A percentile compares a stretch with the other conserved stretches of the same genome.
These are phyloP conservation scores for Electrophaes corylata DNA, from an alignment of 2,888 invertebrate species.

Conservation along the genomic window DNA sequence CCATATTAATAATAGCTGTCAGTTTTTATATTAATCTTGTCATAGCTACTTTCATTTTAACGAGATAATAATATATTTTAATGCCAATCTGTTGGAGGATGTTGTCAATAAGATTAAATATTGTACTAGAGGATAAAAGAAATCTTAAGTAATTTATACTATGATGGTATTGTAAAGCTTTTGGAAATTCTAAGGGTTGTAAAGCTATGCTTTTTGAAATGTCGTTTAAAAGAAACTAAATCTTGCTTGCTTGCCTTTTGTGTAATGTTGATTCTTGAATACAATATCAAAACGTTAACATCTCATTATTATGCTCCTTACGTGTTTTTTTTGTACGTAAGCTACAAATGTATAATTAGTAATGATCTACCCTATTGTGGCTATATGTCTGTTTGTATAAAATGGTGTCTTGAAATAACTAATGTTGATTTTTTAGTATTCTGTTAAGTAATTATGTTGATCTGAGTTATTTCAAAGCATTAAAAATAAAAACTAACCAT, in stretches of 20 bases:
- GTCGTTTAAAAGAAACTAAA: slow-evolving; percentile 5
- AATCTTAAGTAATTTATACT: neutral
- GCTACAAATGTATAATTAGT: no score
- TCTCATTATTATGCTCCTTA: no score
- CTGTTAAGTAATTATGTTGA: neutral
- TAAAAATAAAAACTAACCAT: slow-evolving; percentile 15
- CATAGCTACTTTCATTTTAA: neutral
- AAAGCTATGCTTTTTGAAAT: neutral
- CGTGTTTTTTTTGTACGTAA: no score
- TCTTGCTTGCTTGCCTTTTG: slow-evolving; percentile 11
- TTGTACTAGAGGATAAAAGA: no score
- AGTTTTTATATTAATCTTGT: neutral
- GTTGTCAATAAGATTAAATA: no score
- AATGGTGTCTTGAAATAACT: neutral
- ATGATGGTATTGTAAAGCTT: slow-evolving; percentile 7
- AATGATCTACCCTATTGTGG: no score
- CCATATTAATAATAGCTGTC: neutral
- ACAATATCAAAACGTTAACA: neutral
- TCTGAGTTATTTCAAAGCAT: slow-evolving; percentile 18
- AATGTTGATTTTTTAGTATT: neutral
- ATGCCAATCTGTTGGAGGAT: neutral
- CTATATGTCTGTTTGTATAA: no score
- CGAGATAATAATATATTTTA: neutral
- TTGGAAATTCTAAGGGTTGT: neutral
- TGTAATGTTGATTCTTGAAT: neutral